Evolutionary conservation across 2,797 vertebrate species (phyloP).

Genomic region (Echeneis naucrates): DNA sequence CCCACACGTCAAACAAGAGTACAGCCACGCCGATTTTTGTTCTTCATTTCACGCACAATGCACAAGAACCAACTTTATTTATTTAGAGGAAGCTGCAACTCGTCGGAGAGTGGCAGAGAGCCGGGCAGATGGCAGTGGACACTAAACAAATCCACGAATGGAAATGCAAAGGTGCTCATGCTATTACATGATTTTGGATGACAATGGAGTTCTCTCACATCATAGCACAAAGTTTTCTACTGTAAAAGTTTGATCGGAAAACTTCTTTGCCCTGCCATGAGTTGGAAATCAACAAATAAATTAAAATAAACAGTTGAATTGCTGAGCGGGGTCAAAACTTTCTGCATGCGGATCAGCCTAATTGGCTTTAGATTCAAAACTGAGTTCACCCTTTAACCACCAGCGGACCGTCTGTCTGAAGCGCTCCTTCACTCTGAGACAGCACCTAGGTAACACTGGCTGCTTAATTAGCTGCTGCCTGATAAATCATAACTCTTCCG

Average conservation of each 20-base stretch:
- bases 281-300: background rate
- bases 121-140: background rate
- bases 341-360: slow-evolving; percentile 29
- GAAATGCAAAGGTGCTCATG: slow-evolving; percentile 10
- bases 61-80: slow-evolving; percentile 14
- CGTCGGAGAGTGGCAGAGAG: background rate
- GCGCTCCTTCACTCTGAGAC: slow-evolving; percentile 20
- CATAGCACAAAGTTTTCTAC: background rate
- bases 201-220: slow-evolving; percentile 2
- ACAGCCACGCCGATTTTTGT: background rate
- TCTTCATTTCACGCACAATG: slow-evolving; percentile 2
- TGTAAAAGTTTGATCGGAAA: slow-evolving; percentile 9
- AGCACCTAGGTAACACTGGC: slow-evolving; percentile 2
- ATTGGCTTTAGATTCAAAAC: slow-evolving; percentile 38
- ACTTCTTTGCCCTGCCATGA: background rate
- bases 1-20: background rate
- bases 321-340: slow-evolving; percentile 21
- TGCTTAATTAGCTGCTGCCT: slow-evolving; percentile 35
- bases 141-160: too few relatives aligned
- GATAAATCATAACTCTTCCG: slow-evolving; percentile 21
- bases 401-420: slow-evolving; percentile 17
- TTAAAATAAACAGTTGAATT: slow-evolving; percentile 6
- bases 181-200: slow-evolving; percentile 15
- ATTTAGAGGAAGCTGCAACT: slow-evolving; percentile 17
- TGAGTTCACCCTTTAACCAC: slow-evolving; percentile 9